Evolutionary conservation across 2,797 vertebrate species (phyloP).

Genomic region (Thalassophryne amazonica): DNA sequence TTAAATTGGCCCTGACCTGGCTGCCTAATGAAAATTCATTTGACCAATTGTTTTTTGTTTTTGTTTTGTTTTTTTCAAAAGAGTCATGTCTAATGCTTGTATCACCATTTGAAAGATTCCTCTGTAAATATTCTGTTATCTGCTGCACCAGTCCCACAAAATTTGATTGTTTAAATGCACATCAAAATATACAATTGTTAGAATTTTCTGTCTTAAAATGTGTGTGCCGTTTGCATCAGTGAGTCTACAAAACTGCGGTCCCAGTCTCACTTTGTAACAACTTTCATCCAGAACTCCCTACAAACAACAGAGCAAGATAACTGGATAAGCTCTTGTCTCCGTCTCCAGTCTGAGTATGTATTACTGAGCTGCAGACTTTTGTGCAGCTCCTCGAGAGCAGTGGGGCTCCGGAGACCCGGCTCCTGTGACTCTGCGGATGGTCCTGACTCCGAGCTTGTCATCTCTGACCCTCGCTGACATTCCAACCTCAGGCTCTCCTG

Average conservation of each 20-base stretch:
- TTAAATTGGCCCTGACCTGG: no score
- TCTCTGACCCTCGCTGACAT: conserved; percentile 80
- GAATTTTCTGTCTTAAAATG: no score
- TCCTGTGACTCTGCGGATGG: conserved; percentile 23
- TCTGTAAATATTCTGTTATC: no score
- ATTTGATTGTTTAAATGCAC: no score
- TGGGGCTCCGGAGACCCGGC: conserved; percentile 21
- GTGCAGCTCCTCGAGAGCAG: conserved; percentile 12
- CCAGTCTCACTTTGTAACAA: background rate
- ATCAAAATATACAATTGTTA: no score
- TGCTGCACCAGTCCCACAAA: no score
- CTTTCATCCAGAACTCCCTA: background rate
- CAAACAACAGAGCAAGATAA: conserved; percentile 1
- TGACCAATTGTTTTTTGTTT: no score
- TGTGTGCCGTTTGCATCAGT: background rate
- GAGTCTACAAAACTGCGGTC: background rate
- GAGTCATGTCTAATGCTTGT: no score
- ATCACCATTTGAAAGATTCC: no score
- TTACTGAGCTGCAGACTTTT: conserved; percentile 6
- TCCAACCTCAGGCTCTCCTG: conserved; percentile 81
- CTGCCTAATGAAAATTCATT: no score
- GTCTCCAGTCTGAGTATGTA: background rate
- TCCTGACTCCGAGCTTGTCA: conserved; percentile 63
- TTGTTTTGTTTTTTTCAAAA: no score
- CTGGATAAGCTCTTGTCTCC: background rate